Conservation (phyloP, 2,888 invertebrate species). For the Noctua comes region DNA sequence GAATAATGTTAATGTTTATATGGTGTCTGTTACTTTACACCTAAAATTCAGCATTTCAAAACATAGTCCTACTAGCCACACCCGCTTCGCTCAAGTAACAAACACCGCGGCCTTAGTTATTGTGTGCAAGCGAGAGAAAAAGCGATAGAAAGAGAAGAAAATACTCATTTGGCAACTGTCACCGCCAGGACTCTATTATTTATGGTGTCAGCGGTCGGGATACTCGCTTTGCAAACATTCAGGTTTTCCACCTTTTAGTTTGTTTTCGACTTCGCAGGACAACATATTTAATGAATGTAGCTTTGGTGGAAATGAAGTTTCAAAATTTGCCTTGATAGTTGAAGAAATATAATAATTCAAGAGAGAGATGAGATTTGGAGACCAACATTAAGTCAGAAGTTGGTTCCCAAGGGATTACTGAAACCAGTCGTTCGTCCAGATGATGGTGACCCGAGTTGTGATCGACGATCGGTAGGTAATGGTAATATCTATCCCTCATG, state of each 20-base stretch:
- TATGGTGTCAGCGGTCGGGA: slow-evolving; percentile 72
- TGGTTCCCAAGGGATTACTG: slow-evolving; percentile 20
- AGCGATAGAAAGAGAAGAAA: slow-evolving; percentile 68
- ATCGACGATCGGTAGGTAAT: slow-evolving; percentile 12
- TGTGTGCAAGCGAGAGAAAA: slow-evolving; percentile 65
- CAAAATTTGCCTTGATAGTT: background rate
- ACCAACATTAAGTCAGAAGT: slow-evolving; percentile 13
- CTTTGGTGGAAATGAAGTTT: slow-evolving; percentile 1
- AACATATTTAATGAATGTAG: slow-evolving; percentile 34
- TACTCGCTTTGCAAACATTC: slow-evolving; percentile 50
- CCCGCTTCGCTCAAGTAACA: slow-evolving; percentile 32
- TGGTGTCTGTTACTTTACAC: background rate
- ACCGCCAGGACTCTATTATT: slow-evolving; percentile 83
- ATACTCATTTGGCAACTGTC: slow-evolving; percentile 86
- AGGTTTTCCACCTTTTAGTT: slow-evolving; percentile 44
- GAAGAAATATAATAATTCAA: background rate
- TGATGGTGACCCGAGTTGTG: slow-evolving; percentile 12
- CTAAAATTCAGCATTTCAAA: background rate
- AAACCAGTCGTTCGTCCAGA: background rate
- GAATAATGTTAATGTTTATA: too few relatives aligned
- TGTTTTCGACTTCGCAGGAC: slow-evolving; percentile 33
- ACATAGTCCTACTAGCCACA: background rate
- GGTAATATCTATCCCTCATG: slow-evolving; percentile 15
- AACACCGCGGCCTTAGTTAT: slow-evolving; percentile 21
- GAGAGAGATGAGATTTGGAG: background rate